A percentile compares a stretch with the other conserved stretches of the same genome.
These are phyloP conservation scores for Cyclura pinguis DNA, from an alignment of 2,797 vertebrate species.

Conservation along the genomic window DNA sequence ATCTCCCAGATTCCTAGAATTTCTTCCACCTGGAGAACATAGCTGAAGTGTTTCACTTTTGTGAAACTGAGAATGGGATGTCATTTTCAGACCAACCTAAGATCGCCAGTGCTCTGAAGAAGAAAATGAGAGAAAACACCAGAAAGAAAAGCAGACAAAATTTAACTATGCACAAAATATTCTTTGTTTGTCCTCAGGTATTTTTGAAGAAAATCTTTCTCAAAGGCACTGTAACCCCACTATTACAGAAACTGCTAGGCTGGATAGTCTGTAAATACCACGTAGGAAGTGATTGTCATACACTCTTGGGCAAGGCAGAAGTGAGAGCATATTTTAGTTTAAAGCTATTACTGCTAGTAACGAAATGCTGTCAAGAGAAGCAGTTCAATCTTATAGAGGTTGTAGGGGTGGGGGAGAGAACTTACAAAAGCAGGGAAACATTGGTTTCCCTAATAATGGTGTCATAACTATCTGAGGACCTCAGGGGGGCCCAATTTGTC, in stretches of 20 bases:
- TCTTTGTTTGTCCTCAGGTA: background rate
- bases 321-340: too few species aligned
- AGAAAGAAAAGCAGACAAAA: background rate
- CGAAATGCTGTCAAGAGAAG: too few species aligned
- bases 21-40: background rate
- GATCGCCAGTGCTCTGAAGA: background rate
- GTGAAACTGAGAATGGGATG: background rate
- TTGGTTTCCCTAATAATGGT: too few species aligned
- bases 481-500: too few species aligned
- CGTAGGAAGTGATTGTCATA: too few species aligned
- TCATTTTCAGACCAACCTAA: background rate
- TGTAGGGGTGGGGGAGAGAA: too few species aligned
- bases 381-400: too few species aligned
- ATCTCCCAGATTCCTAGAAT: background rate
- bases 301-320: too few species aligned
- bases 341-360: too few species aligned
- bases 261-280: too few species aligned
- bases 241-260: background rate
- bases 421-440: too few species aligned
- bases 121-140: background rate
- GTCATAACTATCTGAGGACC: too few species aligned
- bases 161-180: background rate
- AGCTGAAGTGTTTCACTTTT: background rate
- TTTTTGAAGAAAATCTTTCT: background rate
- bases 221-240: background rate